Percentiles rank a stretch among this genome's conserved stretches.
These are phyloP conservation scores for Nomada ferruginata DNA, from an alignment of 2,888 invertebrate genomes.

Conservation along the genomic window DNA sequence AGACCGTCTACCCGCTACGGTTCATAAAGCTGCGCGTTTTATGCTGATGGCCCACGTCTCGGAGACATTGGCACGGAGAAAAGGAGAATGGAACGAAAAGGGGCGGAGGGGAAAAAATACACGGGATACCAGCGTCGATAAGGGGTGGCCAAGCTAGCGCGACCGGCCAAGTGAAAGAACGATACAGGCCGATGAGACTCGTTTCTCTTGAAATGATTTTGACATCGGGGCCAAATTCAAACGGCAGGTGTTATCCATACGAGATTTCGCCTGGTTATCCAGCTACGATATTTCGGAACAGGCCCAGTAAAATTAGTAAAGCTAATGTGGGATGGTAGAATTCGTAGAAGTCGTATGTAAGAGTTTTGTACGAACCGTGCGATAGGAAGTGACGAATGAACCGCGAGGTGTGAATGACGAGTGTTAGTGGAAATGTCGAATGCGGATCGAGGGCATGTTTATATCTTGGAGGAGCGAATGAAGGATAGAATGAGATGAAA, in stretches of 20 bases:
- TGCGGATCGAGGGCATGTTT: too few relatives aligned
- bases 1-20: constrained; percentile 79
- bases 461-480: too few relatives aligned
- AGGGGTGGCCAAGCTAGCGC: constrained; percentile 15
- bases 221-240: constrained; percentile 75
- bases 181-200: constrained; percentile 52
- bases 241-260: constrained; percentile 73
- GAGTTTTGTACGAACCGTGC: too few relatives aligned
- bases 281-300: too few relatives aligned
- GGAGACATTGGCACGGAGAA: constrained; percentile 75
- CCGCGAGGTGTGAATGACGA: too few relatives aligned
- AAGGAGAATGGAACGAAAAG: constrained; percentile 38
- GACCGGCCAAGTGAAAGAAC: constrained; percentile 35
- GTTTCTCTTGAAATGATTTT: constrained; percentile 71
- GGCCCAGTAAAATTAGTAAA: too few relatives aligned
- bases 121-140: constrained; percentile 15
- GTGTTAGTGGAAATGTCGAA: too few relatives aligned
- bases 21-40: constrained; percentile 82
- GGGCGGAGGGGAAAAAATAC: constrained; percentile 23
- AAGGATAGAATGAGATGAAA: too few relatives aligned
- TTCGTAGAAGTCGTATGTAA: too few relatives aligned
- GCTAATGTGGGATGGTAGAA: too few relatives aligned
- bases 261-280: constrained; percentile 48
- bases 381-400: too few relatives aligned
- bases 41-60: constrained; percentile 81